Evolutionary conservation across 2,797 vertebrate species (phyloP), one percentile per base, ranked within the genome.

Genomic region (Sylvilagus floridanus): DNA sequence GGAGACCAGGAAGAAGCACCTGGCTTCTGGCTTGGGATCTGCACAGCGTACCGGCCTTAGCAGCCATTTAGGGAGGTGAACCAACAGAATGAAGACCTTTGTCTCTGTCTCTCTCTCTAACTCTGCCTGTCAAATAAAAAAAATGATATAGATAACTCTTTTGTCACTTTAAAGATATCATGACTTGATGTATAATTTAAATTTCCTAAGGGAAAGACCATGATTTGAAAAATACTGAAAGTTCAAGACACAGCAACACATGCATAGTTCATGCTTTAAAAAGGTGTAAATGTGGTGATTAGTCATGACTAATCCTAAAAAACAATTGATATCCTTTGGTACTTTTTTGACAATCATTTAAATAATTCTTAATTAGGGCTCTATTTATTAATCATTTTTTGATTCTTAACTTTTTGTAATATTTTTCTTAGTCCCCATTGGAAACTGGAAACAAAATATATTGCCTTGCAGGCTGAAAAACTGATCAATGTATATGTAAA

Each of bases 381-480:
- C 22, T 71, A 62, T 84, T 89, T 86, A 16, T n/a, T 87, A 66
- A 76, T 47, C 17, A 60, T 28, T 35, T 83, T 86, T 88, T 85
- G 1, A 92, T 79, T 89, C 14, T 90, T 3, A 42, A 7, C 3
- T 87, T 84, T 90, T 54, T 62, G 5, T 42, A 72, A 73, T 65
- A 28, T 28, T 21, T 94, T 88, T 14, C 4, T 92, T 82, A 66
- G 60, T 83, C 17, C 28, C 13, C 30, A 75, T 82, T 73, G 90
- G 17, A 69, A 82, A 28, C 10, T 65, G 4, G 13, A 79, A 88
- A 92, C 26, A 85, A 81, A 50, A n/a, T 89, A 2, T 35, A 63
- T 16, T 96, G 19, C 21, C 21, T 96, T 88, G 84, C 35, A 86
- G 32, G 54, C 4, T 79, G 30, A 91, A 63, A 69, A 83, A 89